Percentiles rank a stretch among this genome's conserved stretches.
These are phyloP conservation scores for Sparidentex hasta DNA, from an alignment of 2,797 vertebrate species.

Conservation along the genomic window DNA sequence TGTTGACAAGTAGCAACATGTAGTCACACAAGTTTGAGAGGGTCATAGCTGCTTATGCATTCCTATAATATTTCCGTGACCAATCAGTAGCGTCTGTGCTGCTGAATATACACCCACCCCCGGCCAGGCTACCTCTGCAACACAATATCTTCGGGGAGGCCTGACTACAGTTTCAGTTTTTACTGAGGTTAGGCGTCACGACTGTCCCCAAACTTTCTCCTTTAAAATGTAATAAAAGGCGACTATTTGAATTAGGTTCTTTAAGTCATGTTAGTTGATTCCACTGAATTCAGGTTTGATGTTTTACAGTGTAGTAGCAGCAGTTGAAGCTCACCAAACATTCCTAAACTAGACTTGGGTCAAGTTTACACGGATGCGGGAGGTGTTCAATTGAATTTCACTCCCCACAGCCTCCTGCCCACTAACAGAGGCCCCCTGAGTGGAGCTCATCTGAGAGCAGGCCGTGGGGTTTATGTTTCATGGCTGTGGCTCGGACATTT, in stretches of 20 bases:
- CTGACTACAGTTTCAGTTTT: too few relatives aligned
- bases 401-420: slow-evolving; percentile 10
- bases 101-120: too few relatives aligned
- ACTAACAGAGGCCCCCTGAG: slow-evolving; percentile 32
- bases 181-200: too few relatives aligned
- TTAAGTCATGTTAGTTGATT: neutral
- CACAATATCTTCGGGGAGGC: too few relatives aligned
- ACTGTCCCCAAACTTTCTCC: neutral
- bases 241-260: neutral
- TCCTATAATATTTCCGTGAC: too few relatives aligned
- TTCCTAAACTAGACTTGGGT: slow-evolving; percentile 5
- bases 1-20: too few relatives aligned
- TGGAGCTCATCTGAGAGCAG: slow-evolving; percentile 51
- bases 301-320: neutral
- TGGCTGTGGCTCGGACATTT: slow-evolving; percentile 63
- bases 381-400: slow-evolving; percentile 48
- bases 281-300: neutral
- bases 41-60: too few relatives aligned
- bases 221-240: neutral
- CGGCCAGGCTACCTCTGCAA: too few relatives aligned
- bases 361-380: slow-evolving; percentile 14
- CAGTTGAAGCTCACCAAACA: neutral
- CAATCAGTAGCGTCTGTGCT: too few relatives aligned
- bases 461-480: slow-evolving; percentile 66
- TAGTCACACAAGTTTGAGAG: too few relatives aligned